A percentile compares a stretch with the other conserved stretches of the same genome.
Evolutionary conservation across 2,113 vertebrate species (phyloP).

Genomic region (Mola mola): DNA sequence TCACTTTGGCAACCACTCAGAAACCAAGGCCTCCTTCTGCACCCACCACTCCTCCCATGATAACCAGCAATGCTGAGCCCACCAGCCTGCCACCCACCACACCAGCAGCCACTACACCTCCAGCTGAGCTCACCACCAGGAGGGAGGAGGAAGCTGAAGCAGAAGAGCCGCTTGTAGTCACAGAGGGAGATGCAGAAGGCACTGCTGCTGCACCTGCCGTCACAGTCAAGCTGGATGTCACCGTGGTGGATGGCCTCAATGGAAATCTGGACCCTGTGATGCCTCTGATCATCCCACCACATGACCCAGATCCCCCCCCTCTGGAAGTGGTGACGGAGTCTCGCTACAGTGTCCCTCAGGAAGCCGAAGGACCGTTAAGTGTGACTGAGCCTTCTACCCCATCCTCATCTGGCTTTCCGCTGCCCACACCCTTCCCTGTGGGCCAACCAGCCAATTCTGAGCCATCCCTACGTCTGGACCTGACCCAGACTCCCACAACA

Average conservation of each 20-base stretch:
- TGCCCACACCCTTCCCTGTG: slow-evolving; percentile 54
- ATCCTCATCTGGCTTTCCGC: slow-evolving; percentile 65
- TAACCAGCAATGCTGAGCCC: slow-evolving; percentile 38
- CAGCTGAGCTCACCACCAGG: slow-evolving; percentile 24
- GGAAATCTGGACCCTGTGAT: slow-evolving; percentile 49
- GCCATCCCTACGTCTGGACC: slow-evolving; percentile 50
- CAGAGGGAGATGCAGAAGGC: slow-evolving; percentile 5
- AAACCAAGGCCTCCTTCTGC: slow-evolving; percentile 23
- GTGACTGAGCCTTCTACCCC: slow-evolving; percentile 60
- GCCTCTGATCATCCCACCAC: slow-evolving; percentile 45
- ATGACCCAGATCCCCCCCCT: slow-evolving; percentile 34
- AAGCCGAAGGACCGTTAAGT: slow-evolving; percentile 50
- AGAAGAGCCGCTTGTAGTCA: slow-evolving; percentile 21
- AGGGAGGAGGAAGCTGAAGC: slow-evolving; percentile 17
- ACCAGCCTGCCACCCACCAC: slow-evolving; percentile 37
- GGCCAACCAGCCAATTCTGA: slow-evolving; percentile 63
- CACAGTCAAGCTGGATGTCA: slow-evolving; percentile 14
- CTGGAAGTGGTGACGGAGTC: slow-evolving; percentile 62
- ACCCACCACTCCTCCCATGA: slow-evolving; percentile 7
- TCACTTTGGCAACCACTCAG: slow-evolving; percentile 45
- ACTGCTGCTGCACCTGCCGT: slow-evolving; percentile 27
- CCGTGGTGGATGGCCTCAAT: slow-evolving; percentile 38
- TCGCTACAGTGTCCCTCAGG: slow-evolving; percentile 45
- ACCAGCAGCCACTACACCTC: slow-evolving; percentile 1
- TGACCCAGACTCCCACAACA: slow-evolving; percentile 53